Conservation (phyloP, 2,113 vertebrate genomes). For the Poecile atricapillus region DNA sequence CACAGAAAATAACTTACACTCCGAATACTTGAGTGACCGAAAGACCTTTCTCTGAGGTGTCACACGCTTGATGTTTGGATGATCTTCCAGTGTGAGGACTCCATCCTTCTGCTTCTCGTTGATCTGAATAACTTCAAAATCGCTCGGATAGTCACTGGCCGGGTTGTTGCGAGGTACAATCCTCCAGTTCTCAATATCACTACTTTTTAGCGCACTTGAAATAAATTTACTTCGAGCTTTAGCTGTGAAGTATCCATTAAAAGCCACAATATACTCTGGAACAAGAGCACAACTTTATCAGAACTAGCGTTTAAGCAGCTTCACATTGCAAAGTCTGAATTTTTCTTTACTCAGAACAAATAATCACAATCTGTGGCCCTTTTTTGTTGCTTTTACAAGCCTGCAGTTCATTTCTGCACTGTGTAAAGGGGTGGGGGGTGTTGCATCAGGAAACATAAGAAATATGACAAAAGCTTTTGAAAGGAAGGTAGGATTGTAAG, state of each 20-base stretch:
- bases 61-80: conserved; percentile 96
- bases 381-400: background rate
- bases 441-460: background rate
- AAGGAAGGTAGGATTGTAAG: background rate
- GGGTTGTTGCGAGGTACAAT: conserved; percentile 94
- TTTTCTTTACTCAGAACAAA: background rate
- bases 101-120: conserved; percentile 81
- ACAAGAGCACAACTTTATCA: conserved; percentile 49
- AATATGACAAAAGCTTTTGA: background rate
- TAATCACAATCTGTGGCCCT: background rate
- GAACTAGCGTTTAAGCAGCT: background rate
- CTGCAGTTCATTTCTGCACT: background rate
- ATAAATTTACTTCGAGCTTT: conserved; percentile 94
- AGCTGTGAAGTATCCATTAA: conserved; percentile 91
- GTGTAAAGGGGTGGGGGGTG: accelerated
- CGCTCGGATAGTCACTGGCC: conserved; percentile 94
- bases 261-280: conserved; percentile 94
- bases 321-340: background rate
- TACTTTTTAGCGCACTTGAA: conserved; percentile 86
- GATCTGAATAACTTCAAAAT: conserved; percentile 96
- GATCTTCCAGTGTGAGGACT: conserved; percentile 87
- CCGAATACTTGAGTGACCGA: conserved; percentile 85
- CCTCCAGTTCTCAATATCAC: conserved; percentile 85
- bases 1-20: conserved; percentile 78
- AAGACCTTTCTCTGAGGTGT: conserved; percentile 94